Conservation (phyloP, 2,888 invertebrate genomes). For the Alsophila aescularia region DNA sequence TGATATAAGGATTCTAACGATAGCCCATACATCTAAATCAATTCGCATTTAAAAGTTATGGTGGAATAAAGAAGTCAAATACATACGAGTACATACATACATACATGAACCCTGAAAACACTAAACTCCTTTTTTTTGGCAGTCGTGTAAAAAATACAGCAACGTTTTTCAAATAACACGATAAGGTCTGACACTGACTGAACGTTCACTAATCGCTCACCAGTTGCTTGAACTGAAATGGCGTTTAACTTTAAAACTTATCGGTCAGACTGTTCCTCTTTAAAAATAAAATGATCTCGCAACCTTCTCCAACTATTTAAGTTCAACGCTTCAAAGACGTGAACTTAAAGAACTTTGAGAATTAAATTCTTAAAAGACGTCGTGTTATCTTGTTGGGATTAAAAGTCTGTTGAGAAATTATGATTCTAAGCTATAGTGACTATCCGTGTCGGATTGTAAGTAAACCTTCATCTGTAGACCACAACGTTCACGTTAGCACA, state of each 20-base stretch:
- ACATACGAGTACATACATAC: too few species aligned
- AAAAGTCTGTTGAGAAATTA: background rate
- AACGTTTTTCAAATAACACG: too few species aligned
- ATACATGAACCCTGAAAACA: too few species aligned
- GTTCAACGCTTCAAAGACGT: slow-evolving; percentile 39
- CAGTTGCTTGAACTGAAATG: slow-evolving; percentile 47
- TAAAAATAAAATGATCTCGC: slow-evolving; percentile 40
- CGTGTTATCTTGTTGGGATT: slow-evolving; percentile 2
- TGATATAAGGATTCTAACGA: too few species aligned
- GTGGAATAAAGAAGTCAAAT: too few species aligned
- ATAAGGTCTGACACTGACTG: slow-evolving; percentile 43
- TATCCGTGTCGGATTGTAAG: too few species aligned
- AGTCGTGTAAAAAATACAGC: too few species aligned
- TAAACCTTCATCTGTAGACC: too few species aligned
- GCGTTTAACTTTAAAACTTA: slow-evolving; percentile 53
- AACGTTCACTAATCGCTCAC: slow-evolving; percentile 53
- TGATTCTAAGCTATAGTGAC: background rate
- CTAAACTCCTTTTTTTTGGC: too few species aligned
- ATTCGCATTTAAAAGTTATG: too few species aligned
- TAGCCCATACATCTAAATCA: too few species aligned
- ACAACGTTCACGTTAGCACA: too few species aligned
- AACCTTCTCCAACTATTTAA: slow-evolving; percentile 44
- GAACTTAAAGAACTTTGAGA: background rate
- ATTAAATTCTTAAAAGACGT: slow-evolving; percentile 37
- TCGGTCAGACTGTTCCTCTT: slow-evolving; percentile 43